These are phyloP conservation scores for Stenotaenia linearis DNA, from an alignment of 2,888 invertebrate genomes.

Conservation along the genomic window DNA sequence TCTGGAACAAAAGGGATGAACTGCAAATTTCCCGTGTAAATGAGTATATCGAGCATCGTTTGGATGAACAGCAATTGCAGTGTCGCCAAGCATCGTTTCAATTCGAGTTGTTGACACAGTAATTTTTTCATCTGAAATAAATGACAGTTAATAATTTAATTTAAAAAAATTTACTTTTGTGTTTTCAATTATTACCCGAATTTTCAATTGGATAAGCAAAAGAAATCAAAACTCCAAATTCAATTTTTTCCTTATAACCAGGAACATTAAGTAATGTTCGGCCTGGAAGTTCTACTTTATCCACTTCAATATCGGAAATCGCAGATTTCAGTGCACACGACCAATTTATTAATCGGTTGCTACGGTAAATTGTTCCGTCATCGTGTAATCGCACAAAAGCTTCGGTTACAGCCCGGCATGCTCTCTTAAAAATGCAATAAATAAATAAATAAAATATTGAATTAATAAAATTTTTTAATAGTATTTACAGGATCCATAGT, in stretches of 20 bases:
- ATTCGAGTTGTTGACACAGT: slow-evolving; percentile 95
- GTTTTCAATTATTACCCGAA: slow-evolving; percentile 42
- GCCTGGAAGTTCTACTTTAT: slow-evolving; percentile 83
- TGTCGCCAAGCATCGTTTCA: slow-evolving; percentile 96
- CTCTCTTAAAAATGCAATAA: slow-evolving; percentile 49
- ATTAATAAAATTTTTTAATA: background rate
- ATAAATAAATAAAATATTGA: background rate
- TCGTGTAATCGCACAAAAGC: slow-evolving; percentile 90
- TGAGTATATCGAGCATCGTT: slow-evolving; percentile 77
- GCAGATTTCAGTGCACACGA: slow-evolving; percentile 93
- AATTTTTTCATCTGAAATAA: slow-evolving; percentile 65
- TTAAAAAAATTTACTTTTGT: background rate
- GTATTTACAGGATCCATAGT: slow-evolving; percentile 81
- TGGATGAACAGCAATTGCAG: slow-evolving; percentile 97
- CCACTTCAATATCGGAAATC: slow-evolving; percentile 98
- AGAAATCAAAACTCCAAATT: slow-evolving; percentile 85
- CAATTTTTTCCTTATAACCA: slow-evolving; percentile 80
- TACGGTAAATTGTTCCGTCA: slow-evolving; percentile 81
- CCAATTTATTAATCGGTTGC: slow-evolving; percentile 96
- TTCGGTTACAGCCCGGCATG: slow-evolving; percentile 81
- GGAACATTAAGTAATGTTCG: slow-evolving; percentile 81
- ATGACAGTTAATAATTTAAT: too few species aligned
- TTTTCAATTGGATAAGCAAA: slow-evolving; percentile 84
- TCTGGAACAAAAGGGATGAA: slow-evolving; percentile 82
- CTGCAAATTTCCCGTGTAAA: slow-evolving; percentile 71